Percentiles rank a stretch among this genome's conserved stretches.
Evolutionary conservation across 2,888 invertebrate genomes (phyloP).

Genomic region (Polydrusus pterygomalis): DNA sequence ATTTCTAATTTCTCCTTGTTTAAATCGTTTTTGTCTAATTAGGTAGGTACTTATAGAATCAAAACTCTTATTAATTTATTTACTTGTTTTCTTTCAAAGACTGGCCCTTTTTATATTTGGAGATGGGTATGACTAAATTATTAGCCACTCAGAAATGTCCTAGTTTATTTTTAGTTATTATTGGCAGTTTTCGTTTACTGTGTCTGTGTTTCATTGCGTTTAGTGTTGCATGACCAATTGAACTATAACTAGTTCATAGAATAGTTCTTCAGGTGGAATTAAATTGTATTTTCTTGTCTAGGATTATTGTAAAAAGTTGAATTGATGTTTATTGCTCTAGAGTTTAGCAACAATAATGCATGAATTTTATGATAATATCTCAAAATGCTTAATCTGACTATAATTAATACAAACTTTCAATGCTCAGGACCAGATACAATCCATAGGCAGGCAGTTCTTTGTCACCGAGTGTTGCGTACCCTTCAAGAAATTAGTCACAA

Average conservation of each 20-base stretch:
- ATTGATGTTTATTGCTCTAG: too few relatives aligned
- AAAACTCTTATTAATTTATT: conserved; percentile 18
- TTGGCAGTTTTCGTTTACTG: neutral
- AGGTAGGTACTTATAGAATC: too few relatives aligned
- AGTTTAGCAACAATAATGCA: neutral
- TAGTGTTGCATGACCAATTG: neutral
- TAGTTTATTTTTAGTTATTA: neutral
- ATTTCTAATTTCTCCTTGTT: too few relatives aligned
- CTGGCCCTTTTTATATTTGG: conserved; percentile 92
- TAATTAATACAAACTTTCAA: neutral
- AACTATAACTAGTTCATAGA: neutral
- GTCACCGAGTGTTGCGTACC: conserved; percentile 91
- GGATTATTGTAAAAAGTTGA: neutral
- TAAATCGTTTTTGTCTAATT: too few relatives aligned
- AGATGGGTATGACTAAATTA: conserved; percentile 81
- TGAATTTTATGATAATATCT: neutral
- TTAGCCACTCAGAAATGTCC: conserved; percentile 2
- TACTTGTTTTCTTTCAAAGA: conserved; percentile 77
- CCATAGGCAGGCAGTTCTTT: conserved; percentile 93
- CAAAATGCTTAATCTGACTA: neutral
- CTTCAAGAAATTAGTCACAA: conserved; percentile 87
- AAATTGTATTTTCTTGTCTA: too few relatives aligned
- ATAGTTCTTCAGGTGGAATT: too few relatives aligned
- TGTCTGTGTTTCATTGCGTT: neutral
- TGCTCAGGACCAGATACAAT: conserved; percentile 90